A percentile compares a stretch with the other conserved stretches of the same genome.
phyloP scores from a whole-genome alignment of 2,888 invertebrate genomes.

The Epinotia demarniana region DNA sequence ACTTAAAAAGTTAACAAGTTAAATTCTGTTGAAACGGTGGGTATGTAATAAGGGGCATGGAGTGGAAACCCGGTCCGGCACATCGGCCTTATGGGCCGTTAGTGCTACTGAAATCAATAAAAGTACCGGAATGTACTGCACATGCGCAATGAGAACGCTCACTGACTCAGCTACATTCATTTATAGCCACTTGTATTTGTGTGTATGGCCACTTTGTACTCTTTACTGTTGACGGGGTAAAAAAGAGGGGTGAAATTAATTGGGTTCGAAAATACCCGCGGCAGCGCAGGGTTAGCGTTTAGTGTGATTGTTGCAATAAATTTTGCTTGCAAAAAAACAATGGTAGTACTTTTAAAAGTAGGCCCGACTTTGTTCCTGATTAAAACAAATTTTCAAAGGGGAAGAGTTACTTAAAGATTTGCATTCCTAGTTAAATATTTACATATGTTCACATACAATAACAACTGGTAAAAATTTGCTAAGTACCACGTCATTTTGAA shows the following conservation, averaged over 20 bases:
- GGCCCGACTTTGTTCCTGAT: neutral
- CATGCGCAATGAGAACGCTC: conserved; percentile 77
- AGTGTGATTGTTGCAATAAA: conserved; percentile 32
- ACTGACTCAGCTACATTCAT: conserved; percentile 83
- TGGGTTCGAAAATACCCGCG: conserved; percentile 65
- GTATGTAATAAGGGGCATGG: conserved; percentile 82
- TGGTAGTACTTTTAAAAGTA: conserved; percentile 6
- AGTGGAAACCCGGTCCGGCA: conserved; percentile 79
- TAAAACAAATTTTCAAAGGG: neutral
- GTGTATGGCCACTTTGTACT: conserved; percentile 81
- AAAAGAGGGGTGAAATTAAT: conserved; percentile 72
- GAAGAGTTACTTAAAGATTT: neutral
- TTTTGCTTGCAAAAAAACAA: conserved; percentile 22
- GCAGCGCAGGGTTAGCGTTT: conserved; percentile 52
- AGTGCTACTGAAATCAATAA: conserved; percentile 90
- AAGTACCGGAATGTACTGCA: conserved; percentile 85
- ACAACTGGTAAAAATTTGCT: no score
- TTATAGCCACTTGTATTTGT: conserved; percentile 85
- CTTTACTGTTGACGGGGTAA: conserved; percentile 77
- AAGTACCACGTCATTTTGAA: no score
- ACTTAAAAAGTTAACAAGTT: conserved; percentile 79
- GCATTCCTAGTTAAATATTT: no score
- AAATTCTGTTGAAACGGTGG: conserved; percentile 75
- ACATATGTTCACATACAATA: no score
- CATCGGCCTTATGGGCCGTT: conserved; percentile 85